Base-by-base conservation (phyloP, 2,113 vertebrate genomes). In the Ascaphus truei region DNA sequence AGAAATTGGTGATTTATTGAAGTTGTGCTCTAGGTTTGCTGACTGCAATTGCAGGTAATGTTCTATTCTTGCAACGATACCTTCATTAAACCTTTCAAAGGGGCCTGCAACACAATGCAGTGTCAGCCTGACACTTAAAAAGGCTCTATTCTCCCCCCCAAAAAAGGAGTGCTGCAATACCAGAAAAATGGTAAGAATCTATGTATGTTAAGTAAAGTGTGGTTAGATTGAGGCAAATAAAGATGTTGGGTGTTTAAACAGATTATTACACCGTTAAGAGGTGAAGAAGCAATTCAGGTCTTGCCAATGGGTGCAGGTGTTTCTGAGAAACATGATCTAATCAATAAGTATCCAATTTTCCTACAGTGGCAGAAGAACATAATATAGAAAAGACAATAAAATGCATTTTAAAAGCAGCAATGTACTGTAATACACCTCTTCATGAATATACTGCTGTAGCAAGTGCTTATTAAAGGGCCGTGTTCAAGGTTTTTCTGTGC, bases 1-100 rank as follows among this genome's bases (percentile, higher is more conserved):
- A 34, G 43, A 64, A 64, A 39, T 39, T 13, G 22, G 47, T 64
- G 62, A 64, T 64, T 64, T 64, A 64, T 64, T 52, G 52, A 51
- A 39, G 57, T 26, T 15, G 25, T 13, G 25, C 45, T 52, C 16
- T 20, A 11, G 45, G 33, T 25, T 27, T 64, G 47, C 29, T 33
- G n/a, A n/a, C n/a, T 52, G 43, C 30, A 33, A 31, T 33, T 34
- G 47, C 20, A 51, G 15, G 30, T n/a, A 33, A 51, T 51, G n/a
- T 29, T 12, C 16, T 36, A 20, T 34, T 52, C 52, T 37, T 52
- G n/a, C 33, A 52, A 25, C 23, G 25, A 63, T 51, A 25, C 22
- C 45, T 63, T 23, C 30, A 62, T 31, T 47, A 37, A 16, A 37
- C 47, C 45, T 50, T 62, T 15, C 39, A 29, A 16, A 6, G 15